These are phyloP conservation scores for Ciona savignyi DNA, from an alignment of 23 tunicate genomes.

Conservation along the genomic window DNA sequence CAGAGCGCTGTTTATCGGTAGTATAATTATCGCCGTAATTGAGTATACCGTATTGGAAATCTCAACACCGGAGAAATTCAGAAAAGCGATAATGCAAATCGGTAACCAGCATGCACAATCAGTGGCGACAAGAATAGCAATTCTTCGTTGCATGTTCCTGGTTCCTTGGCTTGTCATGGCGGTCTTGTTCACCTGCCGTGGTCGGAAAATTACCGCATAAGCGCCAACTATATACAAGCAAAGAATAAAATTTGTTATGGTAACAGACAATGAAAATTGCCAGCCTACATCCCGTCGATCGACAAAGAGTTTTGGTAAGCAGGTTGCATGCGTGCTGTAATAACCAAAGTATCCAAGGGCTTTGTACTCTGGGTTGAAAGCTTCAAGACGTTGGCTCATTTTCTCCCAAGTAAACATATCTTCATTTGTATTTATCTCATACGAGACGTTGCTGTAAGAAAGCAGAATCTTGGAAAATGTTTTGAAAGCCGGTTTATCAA, in stretches of 20 bases:
- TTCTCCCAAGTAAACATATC: constrained; percentile 3
- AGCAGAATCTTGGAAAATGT: constrained; percentile 2
- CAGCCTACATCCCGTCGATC: constrained; percentile 19
- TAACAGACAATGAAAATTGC: constrained; percentile 23
- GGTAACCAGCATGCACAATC: constrained; percentile 57
- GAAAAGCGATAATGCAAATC: constrained; percentile 31
- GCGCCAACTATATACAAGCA: constrained; percentile 22
- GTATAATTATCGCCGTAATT: constrained; percentile 25
- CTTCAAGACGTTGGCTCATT: background rate
- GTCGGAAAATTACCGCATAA: constrained; percentile 18
- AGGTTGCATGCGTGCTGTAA: constrained; percentile 31
- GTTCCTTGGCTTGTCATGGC: constrained; percentile 16
- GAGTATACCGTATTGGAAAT: constrained; percentile 33
- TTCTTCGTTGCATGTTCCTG: constrained; percentile 25
- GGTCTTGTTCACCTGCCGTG: constrained; percentile 11
- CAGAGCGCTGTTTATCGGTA: constrained; percentile 49
- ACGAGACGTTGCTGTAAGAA: background rate
- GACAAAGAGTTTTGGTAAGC: constrained; percentile 45
- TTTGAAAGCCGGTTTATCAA: constrained; percentile 5
- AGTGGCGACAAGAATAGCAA: constrained; percentile 27
- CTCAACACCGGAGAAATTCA: constrained; percentile 19
- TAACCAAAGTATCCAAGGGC: constrained; percentile 28
- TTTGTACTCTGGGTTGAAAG: constrained; percentile 2
- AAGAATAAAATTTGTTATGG: constrained; percentile 18
- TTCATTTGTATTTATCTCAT: background rate